Base-by-base conservation (phyloP, 2,113 vertebrate species). In the Montifringilla adamsi region DNA sequence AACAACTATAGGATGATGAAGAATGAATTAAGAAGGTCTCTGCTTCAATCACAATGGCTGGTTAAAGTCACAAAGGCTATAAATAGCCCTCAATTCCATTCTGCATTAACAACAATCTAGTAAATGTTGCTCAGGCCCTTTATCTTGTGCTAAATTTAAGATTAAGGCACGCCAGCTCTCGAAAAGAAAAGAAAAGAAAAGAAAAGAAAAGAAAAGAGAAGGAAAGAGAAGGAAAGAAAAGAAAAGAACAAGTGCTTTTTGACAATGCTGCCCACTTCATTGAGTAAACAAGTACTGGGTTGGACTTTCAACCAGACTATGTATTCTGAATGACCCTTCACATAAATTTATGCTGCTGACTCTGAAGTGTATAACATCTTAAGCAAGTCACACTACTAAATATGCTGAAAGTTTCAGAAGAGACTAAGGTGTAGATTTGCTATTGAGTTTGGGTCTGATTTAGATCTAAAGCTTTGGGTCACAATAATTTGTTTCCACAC, bases 11-110 rank as follows among this genome's bases (percentile, higher is more conserved):
- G 52, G 41, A 72, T 82, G 58, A 93, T 89, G 62, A 91, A 59
- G 81, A 85, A 82, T 90, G 81, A 68, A 78, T 94, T 79, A 79
- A 28, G 55, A 90, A 87, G 49, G 53, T 73, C 49, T 89, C 56
- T 91, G 58, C 53, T 95, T 95, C 89, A 58, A 17, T 84, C 23
- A 70, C 69, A 78, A 37, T 20, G 31, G 15, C 64, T 87, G 33
- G 37, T 75, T 95, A 47, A 87, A 94, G 52, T 78, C 52, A 49
- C 39, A 89, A 75, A 73, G 24, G 26, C 24, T 87, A 28, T 64
- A 94, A 59, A 33, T 79, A 79, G n/a, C 30, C 37, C n/a, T 84
- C 31, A 69, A 7, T 81, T 89, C 53, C 59, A 80, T 27, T 81
- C 39, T 91, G 59, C 63, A 63, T 58, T 77, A 81, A 60, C 11